phyloP scores from a whole-genome alignment of 2,113 vertebrate genomes.

The Mesitornis unicolor region DNA sequence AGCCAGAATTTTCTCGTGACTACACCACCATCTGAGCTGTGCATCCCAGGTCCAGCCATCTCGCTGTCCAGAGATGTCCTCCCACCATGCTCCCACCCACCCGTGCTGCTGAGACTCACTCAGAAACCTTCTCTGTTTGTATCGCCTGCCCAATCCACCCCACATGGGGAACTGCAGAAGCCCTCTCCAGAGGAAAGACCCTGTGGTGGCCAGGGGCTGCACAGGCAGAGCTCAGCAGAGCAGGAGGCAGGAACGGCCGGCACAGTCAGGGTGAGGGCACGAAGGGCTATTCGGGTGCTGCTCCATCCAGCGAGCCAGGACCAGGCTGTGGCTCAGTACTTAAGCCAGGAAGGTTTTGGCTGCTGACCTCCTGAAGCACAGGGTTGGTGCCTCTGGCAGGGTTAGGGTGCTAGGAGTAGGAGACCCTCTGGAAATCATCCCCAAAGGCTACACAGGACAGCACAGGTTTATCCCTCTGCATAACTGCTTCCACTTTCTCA shows the following conservation, averaged over 20 bases:
- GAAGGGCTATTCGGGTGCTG: neutral
- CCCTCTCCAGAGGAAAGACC: neutral
- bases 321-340: neutral
- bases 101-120: neutral
- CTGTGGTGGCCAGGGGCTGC: neutral
- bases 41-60: neutral
- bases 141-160: neutral
- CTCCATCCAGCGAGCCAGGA: neutral
- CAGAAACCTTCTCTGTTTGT: neutral
- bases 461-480: neutral
- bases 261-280: neutral
- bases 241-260: neutral
- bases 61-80: neutral
- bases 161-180: neutral
- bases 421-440: neutral
- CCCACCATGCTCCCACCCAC: accelerated
- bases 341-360: neutral
- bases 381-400: neutral
- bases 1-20: too few species aligned
- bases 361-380: neutral
- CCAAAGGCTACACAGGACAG: neutral
- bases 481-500: neutral
- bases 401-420: neutral
- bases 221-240: neutral
- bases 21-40: too few species aligned